Evolutionary conservation across 2,888 invertebrate species (phyloP).

Genomic region (Patella depressa): DNA sequence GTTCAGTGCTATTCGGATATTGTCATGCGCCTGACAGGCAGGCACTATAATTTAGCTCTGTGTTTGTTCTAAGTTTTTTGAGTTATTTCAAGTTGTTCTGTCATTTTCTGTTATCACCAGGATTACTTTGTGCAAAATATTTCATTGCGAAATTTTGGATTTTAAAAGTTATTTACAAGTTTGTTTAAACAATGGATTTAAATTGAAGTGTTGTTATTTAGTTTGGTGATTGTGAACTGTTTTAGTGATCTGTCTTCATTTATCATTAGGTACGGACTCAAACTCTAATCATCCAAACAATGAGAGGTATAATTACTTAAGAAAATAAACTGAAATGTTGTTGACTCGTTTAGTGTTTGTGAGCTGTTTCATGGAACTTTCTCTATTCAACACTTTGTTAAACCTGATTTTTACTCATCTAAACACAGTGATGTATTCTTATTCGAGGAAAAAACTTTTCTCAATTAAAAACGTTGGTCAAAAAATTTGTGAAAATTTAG

Average conservation of each 20-base stretch:
- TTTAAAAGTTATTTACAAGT: slow-evolving; percentile 1
- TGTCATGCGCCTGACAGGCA: background rate
- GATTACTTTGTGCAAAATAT: background rate
- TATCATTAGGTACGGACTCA: background rate
- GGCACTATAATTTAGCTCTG: background rate
- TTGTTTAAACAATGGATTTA: slow-evolving; percentile 1
- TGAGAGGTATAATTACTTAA: too few relatives aligned
- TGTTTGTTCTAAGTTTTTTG: background rate
- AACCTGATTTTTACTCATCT: too few relatives aligned
- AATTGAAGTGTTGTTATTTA: background rate
- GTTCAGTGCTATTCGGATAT: too few relatives aligned
- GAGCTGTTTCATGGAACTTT: too few relatives aligned
- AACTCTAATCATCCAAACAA: too few relatives aligned
- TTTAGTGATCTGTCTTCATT: background rate
- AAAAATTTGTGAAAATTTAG: slow-evolving; percentile 10
- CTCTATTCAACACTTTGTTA: too few relatives aligned
- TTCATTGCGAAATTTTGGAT: background rate
- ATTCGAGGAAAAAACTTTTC: background rate
- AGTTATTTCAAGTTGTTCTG: background rate
- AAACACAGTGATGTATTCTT: background rate
- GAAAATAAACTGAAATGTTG: too few relatives aligned
- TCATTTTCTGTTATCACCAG: background rate
- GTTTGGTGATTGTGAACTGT: background rate
- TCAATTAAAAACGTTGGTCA: slow-evolving; percentile 5
- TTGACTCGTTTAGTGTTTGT: too few relatives aligned